Percentiles rank a stretch among this genome's conserved stretches.
These are phyloP conservation scores for Sinocyclocheilus maitianheensis DNA, from an alignment of 2,113 vertebrate species.

Conservation along the genomic window DNA sequence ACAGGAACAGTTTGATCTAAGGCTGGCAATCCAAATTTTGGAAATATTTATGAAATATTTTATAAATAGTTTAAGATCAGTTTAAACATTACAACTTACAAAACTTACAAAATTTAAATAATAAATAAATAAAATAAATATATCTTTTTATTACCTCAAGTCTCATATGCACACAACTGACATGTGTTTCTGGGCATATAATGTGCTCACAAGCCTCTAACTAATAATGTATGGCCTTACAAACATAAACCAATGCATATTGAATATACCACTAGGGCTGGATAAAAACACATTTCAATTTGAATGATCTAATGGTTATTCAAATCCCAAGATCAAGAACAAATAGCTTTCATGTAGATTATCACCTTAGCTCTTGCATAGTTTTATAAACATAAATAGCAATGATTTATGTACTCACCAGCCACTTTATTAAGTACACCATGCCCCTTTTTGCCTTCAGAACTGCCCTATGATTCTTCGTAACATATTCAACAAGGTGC, in stretches of 20 bases:
- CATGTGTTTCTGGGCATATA: background rate
- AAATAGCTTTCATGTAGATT: background rate
- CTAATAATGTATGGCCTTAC: background rate
- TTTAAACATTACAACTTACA: background rate
- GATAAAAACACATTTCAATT: background rate
- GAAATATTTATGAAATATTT: too few relatives aligned
- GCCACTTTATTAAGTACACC: too few relatives aligned
- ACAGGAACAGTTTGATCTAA: slow-evolving; percentile 45
- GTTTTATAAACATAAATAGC: too few relatives aligned
- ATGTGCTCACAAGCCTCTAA: background rate
- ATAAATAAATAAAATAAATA: background rate
- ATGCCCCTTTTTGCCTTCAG: too few relatives aligned
- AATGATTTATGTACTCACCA: too few relatives aligned
- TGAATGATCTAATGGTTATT: background rate
- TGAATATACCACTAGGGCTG: background rate
- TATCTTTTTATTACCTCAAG: slow-evolving; percentile 8
- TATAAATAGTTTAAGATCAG: too few relatives aligned
- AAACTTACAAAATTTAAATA: background rate
- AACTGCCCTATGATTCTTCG: too few relatives aligned
- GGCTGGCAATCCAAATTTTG: too few relatives aligned
- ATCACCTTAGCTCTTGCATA: too few relatives aligned
- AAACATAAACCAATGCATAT: background rate
- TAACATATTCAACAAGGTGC: too few relatives aligned
- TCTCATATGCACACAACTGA: slow-evolving; percentile 4
- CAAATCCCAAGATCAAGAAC: background rate